Percentiles rank a stretch among this genome's conserved stretches.
phyloP scores from a whole-genome alignment of 1,140 invertebrate species.

The Telenomus remus region DNA sequence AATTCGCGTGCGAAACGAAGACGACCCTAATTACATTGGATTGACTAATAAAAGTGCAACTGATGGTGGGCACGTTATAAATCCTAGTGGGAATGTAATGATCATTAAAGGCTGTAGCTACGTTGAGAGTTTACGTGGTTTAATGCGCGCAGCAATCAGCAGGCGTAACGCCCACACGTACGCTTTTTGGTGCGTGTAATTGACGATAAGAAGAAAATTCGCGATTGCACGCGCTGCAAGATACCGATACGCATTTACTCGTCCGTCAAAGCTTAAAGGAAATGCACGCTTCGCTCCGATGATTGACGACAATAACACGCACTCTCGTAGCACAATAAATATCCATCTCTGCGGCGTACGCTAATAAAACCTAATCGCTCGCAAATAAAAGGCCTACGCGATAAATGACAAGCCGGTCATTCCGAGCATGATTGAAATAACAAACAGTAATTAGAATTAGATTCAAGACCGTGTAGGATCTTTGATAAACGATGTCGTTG shows the following conservation, averaged over 20 bases:
- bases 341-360: slow-evolving; percentile 12
- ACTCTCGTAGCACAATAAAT: slow-evolving; percentile 31
- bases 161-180: slow-evolving; percentile 50
- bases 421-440: slow-evolving; percentile 16
- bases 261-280: slow-evolving; percentile 42
- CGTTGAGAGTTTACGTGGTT: slow-evolving; percentile 50
- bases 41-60: background rate
- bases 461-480: background rate
- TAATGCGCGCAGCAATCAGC: slow-evolving; percentile 53
- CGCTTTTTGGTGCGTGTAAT: slow-evolving; percentile 51
- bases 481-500: background rate
- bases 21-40: background rate
- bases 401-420: background rate
- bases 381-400: slow-evolving; percentile 1
- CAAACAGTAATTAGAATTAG: slow-evolving; percentile 18
- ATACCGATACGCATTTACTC: slow-evolving; percentile 11
- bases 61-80: background rate
- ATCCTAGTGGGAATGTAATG: slow-evolving; percentile 27
- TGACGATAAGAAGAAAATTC: slow-evolving; percentile 50
- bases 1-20: too few species aligned
- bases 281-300: slow-evolving; percentile 30
- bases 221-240: background rate
- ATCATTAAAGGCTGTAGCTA: slow-evolving; percentile 36
- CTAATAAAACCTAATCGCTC: slow-evolving; percentile 20
- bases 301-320: slow-evolving; percentile 46